phyloP scores from a whole-genome alignment of 2,113 vertebrate genomes.

The Leptodactylus fuscus region DNA sequence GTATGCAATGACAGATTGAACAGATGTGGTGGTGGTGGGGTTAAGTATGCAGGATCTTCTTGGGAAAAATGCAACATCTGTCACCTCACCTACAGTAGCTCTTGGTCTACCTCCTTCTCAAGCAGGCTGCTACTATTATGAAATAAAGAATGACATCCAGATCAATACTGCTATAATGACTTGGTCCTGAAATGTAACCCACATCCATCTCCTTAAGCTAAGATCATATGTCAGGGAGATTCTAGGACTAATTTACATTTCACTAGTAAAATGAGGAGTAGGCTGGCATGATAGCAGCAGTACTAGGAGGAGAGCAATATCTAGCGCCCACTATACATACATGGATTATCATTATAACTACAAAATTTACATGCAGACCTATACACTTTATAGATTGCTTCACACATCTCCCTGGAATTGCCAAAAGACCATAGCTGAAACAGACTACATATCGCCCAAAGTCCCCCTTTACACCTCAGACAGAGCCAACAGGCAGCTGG shows the following conservation, averaged over 20 bases:
- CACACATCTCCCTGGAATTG: neutral
- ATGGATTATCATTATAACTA: neutral
- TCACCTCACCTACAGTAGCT: slow-evolving; percentile 18
- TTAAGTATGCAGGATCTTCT: neutral
- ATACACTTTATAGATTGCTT: neutral
- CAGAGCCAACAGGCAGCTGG: neutral
- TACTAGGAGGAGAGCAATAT: neutral
- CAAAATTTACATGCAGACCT: neutral
- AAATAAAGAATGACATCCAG: slow-evolving; percentile 43
- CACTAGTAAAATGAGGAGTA: neutral
- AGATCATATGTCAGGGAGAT: neutral
- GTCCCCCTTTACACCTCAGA: too few species aligned
- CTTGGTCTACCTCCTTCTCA: neutral
- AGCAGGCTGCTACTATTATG: slow-evolving; percentile 2
- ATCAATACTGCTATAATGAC: slow-evolving; percentile 47
- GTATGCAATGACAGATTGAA: neutral
- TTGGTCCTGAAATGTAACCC: slow-evolving; percentile 18
- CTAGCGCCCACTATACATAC: neutral
- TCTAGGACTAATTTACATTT: neutral
- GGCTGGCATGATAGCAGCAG: neutral
- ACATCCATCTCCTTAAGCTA: neutral
- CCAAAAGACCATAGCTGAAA: neutral
- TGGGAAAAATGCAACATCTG: slow-evolving; percentile 49
- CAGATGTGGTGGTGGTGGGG: slow-evolving; percentile 16
- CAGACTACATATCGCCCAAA: neutral